These are phyloP conservation scores for Gryon sp. DNA, from an alignment of 1,140 invertebrate genomes.

Conservation along the genomic window DNA sequence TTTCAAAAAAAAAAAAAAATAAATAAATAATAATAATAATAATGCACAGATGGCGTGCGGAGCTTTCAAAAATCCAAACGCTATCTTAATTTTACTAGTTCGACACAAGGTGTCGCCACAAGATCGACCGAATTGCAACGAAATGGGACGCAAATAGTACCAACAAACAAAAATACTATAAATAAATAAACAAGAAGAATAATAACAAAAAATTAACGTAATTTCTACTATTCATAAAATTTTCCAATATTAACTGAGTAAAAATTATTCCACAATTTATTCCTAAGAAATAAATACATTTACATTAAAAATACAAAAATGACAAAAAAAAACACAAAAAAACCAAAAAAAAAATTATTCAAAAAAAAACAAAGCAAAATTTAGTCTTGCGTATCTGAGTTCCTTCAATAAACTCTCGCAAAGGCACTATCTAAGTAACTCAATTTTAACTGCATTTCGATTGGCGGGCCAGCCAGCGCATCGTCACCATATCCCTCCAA, in stretches of 20 bases:
- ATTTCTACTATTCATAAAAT: constrained; percentile 62
- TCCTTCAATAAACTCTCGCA: constrained; percentile 42
- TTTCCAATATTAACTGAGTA: constrained; percentile 37
- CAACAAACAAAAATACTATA: no score
- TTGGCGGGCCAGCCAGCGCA: constrained; percentile 46
- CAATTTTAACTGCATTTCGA: constrained; percentile 51
- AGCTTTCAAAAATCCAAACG: no score
- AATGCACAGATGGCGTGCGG: no score
- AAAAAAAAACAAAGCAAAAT: constrained; percentile 5
- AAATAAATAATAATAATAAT: no score
- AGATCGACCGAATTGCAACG: constrained; percentile 44
- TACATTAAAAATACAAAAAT: no score
- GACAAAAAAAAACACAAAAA: no score
- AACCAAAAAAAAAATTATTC: not conserved
- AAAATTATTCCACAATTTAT: constrained; percentile 34
- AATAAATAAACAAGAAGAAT: not conserved
- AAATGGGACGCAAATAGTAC: constrained; percentile 53
- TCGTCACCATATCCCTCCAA: constrained; percentile 67
- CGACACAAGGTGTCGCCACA: constrained; percentile 7
- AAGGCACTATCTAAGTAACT: constrained; percentile 36
- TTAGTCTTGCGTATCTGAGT: constrained; percentile 36
- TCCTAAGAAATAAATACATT: constrained; percentile 15
- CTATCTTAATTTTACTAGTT: not conserved
- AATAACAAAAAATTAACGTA: constrained; percentile 21
- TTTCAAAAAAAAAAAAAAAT: no score